Evolutionary conservation across 2,113 vertebrate species (phyloP).

Genomic region (Nannospalax galili): DNA sequence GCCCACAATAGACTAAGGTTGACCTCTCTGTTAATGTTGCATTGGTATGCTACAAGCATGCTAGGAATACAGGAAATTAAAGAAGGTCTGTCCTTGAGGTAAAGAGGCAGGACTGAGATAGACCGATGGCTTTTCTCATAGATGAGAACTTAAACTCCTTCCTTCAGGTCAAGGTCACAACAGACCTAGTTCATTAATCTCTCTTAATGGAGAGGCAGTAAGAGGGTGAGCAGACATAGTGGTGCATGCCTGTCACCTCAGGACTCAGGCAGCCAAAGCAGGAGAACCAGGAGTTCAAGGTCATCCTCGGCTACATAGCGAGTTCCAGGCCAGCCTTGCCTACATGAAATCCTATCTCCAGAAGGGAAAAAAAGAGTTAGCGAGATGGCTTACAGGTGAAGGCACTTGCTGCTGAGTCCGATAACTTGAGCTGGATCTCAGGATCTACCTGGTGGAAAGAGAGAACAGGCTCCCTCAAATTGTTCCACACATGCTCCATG

Average conservation of each 20-base stretch:
- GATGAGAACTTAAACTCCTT: no score
- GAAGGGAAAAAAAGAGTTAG: background rate
- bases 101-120: accelerated
- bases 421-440: no score
- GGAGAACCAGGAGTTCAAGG: background rate
- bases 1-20: accelerated
- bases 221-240: background rate
- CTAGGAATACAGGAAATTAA: background rate
- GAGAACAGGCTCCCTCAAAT: no score
- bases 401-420: no score
- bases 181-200: no score
- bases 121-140: no score
- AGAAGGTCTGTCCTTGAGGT: background rate
- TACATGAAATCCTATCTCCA: background rate
- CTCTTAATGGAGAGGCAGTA: no score
- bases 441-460: no score
- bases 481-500: no score
- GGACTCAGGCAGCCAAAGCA: background rate
- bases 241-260: background rate
- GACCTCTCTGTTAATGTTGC: background rate
- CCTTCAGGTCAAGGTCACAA: no score
- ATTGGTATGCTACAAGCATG: background rate
- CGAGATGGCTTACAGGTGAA: no score
- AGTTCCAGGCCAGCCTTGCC: background rate
- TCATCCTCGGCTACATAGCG: background rate